Evolutionary conservation across 2,888 invertebrate species (phyloP).

Genomic region (Zelleria hepariella): DNA sequence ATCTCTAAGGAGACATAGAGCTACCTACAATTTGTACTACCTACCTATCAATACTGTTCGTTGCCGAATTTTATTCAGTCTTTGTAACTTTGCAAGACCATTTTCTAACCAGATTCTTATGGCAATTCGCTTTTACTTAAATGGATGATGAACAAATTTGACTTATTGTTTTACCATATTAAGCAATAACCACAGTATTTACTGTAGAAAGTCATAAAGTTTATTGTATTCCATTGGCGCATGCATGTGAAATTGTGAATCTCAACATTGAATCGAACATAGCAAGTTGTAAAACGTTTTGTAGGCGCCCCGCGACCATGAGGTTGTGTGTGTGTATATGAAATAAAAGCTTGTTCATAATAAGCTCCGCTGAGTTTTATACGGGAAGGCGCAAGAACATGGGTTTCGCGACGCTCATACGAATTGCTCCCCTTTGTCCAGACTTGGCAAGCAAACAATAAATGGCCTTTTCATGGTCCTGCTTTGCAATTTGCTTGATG

Average conservation of each 20-base stretch:
- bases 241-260: background rate
- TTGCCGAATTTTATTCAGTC: background rate
- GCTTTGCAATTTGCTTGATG: background rate
- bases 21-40: background rate
- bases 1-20: background rate
- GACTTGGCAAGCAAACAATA: background rate
- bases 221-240: conserved; percentile 5
- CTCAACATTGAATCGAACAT: background rate
- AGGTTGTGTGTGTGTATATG: background rate
- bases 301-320: background rate
- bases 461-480: background rate
- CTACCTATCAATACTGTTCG: background rate
- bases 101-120: too few relatives aligned
- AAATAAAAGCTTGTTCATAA: background rate
- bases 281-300: conserved; percentile 1
- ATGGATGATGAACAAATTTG: too few relatives aligned
- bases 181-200: background rate
- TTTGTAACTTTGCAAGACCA: too few relatives aligned
- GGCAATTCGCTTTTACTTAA: too few relatives aligned
- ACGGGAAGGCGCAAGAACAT: background rate
- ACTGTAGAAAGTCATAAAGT: conserved; percentile 2
- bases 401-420: background rate
- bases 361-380: background rate
- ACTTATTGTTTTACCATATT: too few relatives aligned
- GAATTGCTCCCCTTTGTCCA: background rate